These are phyloP conservation scores for Petrolisthes manimaculis DNA, from an alignment of 2,888 invertebrate species.

Conservation along the genomic window DNA sequence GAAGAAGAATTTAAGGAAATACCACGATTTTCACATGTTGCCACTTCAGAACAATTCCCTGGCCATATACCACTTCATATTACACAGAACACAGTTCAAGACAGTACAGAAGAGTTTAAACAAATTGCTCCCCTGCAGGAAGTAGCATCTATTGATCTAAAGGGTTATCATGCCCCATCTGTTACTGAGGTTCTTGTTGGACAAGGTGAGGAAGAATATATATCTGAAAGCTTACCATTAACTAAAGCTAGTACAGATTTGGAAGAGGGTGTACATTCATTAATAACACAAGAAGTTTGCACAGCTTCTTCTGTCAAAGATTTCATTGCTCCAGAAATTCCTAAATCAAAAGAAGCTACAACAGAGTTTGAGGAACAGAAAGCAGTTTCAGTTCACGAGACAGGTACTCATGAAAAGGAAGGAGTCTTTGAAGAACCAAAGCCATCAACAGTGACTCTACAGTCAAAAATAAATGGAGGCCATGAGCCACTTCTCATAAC, in stretches of 20 bases:
- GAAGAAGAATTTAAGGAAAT: conserved; percentile 55
- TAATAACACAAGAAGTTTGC: conserved; percentile 43
- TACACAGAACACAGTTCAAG: conserved; percentile 49
- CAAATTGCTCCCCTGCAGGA: conserved; percentile 24
- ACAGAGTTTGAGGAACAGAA: conserved; percentile 55
- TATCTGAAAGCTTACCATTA: conserved; percentile 30
- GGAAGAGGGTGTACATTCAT: conserved; percentile 37
- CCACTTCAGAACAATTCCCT: conserved; percentile 42
- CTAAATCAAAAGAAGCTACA: conserved; percentile 48
- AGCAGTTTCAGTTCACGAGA: conserved; percentile 48
- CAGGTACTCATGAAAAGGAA: conserved; percentile 51
- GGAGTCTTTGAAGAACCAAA: conserved; percentile 28
- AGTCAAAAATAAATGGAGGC: conserved; percentile 50
- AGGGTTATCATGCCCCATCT: conserved; percentile 47
- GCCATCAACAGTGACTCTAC: conserved; percentile 30
- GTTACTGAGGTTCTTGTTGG: conserved; percentile 37
- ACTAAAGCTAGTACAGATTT: conserved; percentile 47
- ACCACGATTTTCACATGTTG: conserved; percentile 42
- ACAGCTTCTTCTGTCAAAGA: conserved; percentile 44
- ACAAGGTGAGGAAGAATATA: conserved; percentile 43
- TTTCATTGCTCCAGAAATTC: conserved; percentile 38
- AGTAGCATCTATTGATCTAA: conserved; percentile 46
- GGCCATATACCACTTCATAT: conserved; percentile 41
- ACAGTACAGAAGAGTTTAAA: conserved; percentile 45
- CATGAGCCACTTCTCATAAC: conserved; percentile 50